Percentiles rank a stretch among this genome's conserved stretches.
Evolutionary conservation across 2,888 invertebrate genomes (phyloP).

Genomic region (Eilema griseolum): DNA sequence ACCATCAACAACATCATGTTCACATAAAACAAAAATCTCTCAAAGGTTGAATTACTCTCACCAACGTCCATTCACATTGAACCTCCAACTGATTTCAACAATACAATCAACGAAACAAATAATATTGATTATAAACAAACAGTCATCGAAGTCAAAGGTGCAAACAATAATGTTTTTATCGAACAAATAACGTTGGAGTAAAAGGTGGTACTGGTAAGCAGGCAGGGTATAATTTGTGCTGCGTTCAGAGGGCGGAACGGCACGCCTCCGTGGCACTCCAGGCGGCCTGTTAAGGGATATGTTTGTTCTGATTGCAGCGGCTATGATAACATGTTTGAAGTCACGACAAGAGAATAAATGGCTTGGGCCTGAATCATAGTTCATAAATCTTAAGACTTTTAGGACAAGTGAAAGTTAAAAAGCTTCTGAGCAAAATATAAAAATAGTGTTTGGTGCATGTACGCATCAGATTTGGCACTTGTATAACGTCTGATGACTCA

Average conservation of each 20-base stretch:
- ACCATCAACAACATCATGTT: slow-evolving; percentile 1
- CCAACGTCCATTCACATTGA: slow-evolving; percentile 8
- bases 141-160: slow-evolving; percentile 19
- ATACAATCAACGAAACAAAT: slow-evolving; percentile 22
- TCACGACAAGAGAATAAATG: slow-evolving; percentile 28
- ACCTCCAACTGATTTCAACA: slow-evolving; percentile 38
- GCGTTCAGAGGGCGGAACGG: slow-evolving; percentile 69
- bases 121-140: slow-evolving; percentile 24
- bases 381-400: not conserved
- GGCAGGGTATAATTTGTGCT: slow-evolving; percentile 71
- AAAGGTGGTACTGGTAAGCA: slow-evolving; percentile 31
- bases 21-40: slow-evolving; percentile 9
- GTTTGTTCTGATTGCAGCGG: slow-evolving; percentile 29
- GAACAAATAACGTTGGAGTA: slow-evolving; percentile 26
- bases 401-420: slow-evolving; percentile 6
- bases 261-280: slow-evolving; percentile 66
- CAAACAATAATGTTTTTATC: slow-evolving; percentile 23
- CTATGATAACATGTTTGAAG: slow-evolving; percentile 21
- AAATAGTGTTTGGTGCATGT: not conserved
- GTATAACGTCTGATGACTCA: not conserved
- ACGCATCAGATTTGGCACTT: no score
- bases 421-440: not conserved
- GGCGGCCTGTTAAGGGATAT: slow-evolving; percentile 70
- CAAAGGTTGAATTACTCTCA: slow-evolving; percentile 1
- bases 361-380: not conserved